Evolutionary conservation across 2,888 invertebrate genomes (phyloP), one percentile per base, ranked within the genome.

Genomic region (Lasioglossum calceatum): DNA sequence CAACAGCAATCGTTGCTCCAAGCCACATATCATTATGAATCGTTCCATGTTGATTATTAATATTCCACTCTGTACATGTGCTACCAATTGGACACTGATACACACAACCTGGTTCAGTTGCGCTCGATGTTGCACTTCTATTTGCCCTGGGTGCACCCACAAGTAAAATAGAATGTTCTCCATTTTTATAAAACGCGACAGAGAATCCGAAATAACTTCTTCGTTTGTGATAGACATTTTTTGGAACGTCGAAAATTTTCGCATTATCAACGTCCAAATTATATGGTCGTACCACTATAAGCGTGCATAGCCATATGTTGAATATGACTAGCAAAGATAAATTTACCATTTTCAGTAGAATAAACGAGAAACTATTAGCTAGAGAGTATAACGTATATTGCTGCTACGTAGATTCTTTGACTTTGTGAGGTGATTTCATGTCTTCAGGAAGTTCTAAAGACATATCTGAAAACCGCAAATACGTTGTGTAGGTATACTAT

Each of bases 1-100:
- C 93, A 16, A 95, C 92, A 79, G 94, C 95, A 93, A 96, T 95
- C 3, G 94, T 88, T 23, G 94, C 95, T 19, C 96, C 96, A n/a
- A 95, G 92, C 95, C 95, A 95, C 16, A 95, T 93, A 76, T 92
- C 86, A 72, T 94, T 89, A 77, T 87, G 36, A 4, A 4, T 90
- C 36, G 81, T 83, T 77, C 70, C 12, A 36, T 36, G 16, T 23
- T 75, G n/a, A 10, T 77, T 77, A 78, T 94, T 93, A 8, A 94
- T 64, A 58, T 88, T 50, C 89, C 95, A 92, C n/a, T 92, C 85
- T 39, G 82, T 77, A 80, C 95, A 95, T 10, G 77, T 77, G 10
- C 90, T 85, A 44, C 86, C 84, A 67, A 93, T 89, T 19, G 86
- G 79, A 84, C 95, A 95, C 64, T 92, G 88, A 79, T 93, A 95